Evolutionary conservation across 2,797 vertebrate species (phyloP), one percentile per base, ranked within the genome.

Genomic region (Percopsis omiscomaycus): DNA sequence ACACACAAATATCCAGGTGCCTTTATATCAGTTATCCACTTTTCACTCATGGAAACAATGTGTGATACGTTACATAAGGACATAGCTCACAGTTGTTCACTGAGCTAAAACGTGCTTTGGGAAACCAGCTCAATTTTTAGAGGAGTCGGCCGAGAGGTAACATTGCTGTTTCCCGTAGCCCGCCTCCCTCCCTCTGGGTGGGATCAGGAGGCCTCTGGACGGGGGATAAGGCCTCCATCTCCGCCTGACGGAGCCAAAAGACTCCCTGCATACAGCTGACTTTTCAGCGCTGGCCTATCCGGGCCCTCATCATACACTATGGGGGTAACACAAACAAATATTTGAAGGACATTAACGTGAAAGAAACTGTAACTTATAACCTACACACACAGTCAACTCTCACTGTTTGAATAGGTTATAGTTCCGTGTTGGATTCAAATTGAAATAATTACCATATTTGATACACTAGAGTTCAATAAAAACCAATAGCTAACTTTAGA

Each of bases 131-230:
- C 47, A 52, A 1, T 32, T 61, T 57, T 29, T 32, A n/a, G 15
- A 75, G 67, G 61, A 71, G 64, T 76, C 74, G 45, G 59, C 66
- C 71, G 63, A 54, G 69, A 74, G 66, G 70, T 75, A 75, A 69
- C 80, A 68, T 72, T 75, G 56, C 46, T 28, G 48, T 64, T 63
- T 32, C 30, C 68, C 72, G 74, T 71, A 79, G 73, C 65, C 60
- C 16, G 71, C 65, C 61, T 27, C 52, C 32, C 65, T 75, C 76
- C 66, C 71, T 65, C 53, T 57, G 29, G 55, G 55, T 66, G 51
- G 59, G 63, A 77, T 68, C 72, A 82, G 65, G 71, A 77, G 65
- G 81, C 81, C 77, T 56, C 73, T 61, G 77, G 69, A 77, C 69
- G 59, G 63, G 12, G 85, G 79, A 82, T 83, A 79, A 83, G 81